These are phyloP conservation scores for Chaitophorus viminalis DNA, from an alignment of 2,888 invertebrate species.

Conservation along the genomic window DNA sequence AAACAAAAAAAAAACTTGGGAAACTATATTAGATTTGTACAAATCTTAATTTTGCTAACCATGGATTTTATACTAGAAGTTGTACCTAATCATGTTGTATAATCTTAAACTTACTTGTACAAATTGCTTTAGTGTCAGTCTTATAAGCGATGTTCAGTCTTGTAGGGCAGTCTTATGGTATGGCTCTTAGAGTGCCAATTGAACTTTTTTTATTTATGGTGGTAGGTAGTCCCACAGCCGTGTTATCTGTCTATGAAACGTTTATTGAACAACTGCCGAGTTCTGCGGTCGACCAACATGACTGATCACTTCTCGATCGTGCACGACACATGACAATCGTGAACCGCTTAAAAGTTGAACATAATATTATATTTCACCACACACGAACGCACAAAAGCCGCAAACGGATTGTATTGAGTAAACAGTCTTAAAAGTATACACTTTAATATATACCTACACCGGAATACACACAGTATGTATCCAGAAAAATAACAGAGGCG, in stretches of 20 bases:
- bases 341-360: background rate
- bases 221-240: background rate
- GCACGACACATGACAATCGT: constrained; percentile 17
- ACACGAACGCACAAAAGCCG: background rate
- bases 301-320: background rate
- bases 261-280: background rate
- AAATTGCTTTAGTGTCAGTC: constrained; percentile 58
- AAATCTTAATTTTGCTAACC: background rate
- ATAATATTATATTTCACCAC: background rate
- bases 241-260: constrained; percentile 27
- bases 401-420: background rate
- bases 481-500: background rate
- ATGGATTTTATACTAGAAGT: background rate
- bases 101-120: constrained; percentile 40
- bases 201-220: background rate
- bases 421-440: background rate
- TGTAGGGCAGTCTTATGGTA: constrained; percentile 54
- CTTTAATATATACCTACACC: no score
- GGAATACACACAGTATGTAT: background rate
- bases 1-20: background rate
- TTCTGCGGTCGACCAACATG: constrained; percentile 7
- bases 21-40: background rate
- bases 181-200: constrained; percentile 47
- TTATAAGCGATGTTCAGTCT: constrained; percentile 56
- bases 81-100: background rate